Evolutionary conservation across 2,888 invertebrate species (phyloP).

Genomic region (Cistogaster globosa): DNA sequence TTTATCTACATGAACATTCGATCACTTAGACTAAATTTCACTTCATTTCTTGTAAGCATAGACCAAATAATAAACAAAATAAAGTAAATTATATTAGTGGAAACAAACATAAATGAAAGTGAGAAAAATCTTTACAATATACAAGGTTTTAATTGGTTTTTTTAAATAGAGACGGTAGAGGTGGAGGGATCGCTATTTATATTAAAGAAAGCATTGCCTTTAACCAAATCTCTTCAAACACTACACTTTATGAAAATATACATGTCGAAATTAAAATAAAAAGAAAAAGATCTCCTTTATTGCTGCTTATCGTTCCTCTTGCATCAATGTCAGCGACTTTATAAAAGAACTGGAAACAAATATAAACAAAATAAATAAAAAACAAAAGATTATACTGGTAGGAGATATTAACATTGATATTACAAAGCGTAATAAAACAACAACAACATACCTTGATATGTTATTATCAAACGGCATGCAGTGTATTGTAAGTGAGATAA

Average conservation of each 20-base stretch:
- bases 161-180: too few relatives aligned
- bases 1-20: too few relatives aligned
- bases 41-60: too few relatives aligned
- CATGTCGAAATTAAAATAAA: background rate
- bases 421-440: background rate
- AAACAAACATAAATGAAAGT: too few relatives aligned
- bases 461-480: background rate
- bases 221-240: background rate
- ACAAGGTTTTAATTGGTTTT: too few relatives aligned
- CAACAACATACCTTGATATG: conserved; percentile 12
- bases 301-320: background rate
- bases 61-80: too few relatives aligned
- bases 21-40: too few relatives aligned
- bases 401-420: conserved; percentile 26
- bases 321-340: background rate
- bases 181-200: conserved; percentile 7
- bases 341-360: conserved; percentile 3
- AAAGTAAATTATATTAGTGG: too few relatives aligned
- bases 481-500: background rate
- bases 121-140: too few relatives aligned
- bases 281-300: background rate
- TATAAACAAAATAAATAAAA: background rate
- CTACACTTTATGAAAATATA: too few relatives aligned
- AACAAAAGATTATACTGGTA: background rate
- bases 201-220: background rate